A percentile compares a stretch with the other conserved stretches of the same genome.
These are phyloP conservation scores for Drosophila sp. DNA, from an alignment of 1,140 invertebrate genomes.

Conservation along the genomic window DNA sequence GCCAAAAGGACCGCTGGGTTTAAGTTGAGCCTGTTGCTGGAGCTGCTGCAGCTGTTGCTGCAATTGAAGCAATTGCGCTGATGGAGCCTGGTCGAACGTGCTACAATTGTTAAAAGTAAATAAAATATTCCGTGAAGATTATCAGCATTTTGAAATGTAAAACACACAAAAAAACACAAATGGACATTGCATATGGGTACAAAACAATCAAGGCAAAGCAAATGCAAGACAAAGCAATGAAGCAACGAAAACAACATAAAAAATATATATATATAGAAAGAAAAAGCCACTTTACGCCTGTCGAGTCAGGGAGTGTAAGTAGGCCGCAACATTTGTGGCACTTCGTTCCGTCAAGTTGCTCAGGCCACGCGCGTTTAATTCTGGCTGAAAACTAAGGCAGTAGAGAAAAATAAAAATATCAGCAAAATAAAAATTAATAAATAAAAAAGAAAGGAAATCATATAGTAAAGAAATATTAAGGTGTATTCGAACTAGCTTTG, in stretches of 20 bases:
- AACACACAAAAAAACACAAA: slow-evolving; percentile 2
- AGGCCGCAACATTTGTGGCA: slow-evolving; percentile 51
- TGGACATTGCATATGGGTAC: slow-evolving; percentile 13
- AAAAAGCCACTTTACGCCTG: slow-evolving; percentile 80
- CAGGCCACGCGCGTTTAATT: slow-evolving; percentile 55
- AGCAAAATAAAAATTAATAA: slow-evolving; percentile 17
- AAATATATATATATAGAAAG: slow-evolving; percentile 33
- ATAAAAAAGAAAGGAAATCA: slow-evolving; percentile 36
- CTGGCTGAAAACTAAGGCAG: slow-evolving; percentile 52
- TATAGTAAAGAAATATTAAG: neutral
- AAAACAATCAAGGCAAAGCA: slow-evolving; percentile 36
- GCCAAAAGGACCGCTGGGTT: slow-evolving; percentile 87
- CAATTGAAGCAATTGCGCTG: slow-evolving; percentile 56
- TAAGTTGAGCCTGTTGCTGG: slow-evolving; percentile 60
- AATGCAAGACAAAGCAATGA: slow-evolving; percentile 18
- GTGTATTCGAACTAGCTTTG: neutral
- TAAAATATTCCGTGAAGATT: slow-evolving; percentile 11
- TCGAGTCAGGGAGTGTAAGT: slow-evolving; percentile 64
- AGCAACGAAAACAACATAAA: slow-evolving; percentile 35
- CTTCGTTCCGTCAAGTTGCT: slow-evolving; percentile 54
- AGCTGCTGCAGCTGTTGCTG: slow-evolving; percentile 62
- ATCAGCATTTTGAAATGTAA: no score
- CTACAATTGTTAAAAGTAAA: slow-evolving; percentile 30
- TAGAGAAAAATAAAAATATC: slow-evolving; percentile 38
- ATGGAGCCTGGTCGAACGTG: slow-evolving; percentile 74